Percentiles rank a stretch among this genome's conserved stretches.
Conservation (phyloP, 35 echinoderm and acorn worm genomes). For the Hemicentrotus pulcherrimus region DNA sequence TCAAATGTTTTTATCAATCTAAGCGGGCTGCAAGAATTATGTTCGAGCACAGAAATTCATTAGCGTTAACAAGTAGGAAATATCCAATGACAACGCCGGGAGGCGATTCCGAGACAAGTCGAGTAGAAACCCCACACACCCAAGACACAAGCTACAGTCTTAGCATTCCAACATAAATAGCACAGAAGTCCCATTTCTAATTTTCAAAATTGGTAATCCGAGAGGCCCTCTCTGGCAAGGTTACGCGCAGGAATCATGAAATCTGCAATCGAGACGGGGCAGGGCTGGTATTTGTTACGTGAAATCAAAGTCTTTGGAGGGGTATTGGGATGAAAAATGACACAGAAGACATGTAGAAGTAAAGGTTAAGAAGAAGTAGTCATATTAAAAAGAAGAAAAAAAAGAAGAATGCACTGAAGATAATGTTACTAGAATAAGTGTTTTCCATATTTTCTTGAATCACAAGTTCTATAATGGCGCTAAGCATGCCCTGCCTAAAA, state of each 20-base stretch:
- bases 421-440: neutral
- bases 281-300: neutral
- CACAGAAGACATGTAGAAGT: neutral
- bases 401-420: neutral
- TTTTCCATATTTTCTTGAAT: neutral
- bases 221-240: neutral
- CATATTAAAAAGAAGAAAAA: neutral
- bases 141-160: neutral
- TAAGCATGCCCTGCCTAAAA: neutral
- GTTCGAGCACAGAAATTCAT: constrained; percentile 1
- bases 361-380: neutral
- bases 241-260: neutral
- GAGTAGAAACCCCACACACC: neutral
- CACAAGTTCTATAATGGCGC: neutral
- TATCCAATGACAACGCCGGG: neutral
- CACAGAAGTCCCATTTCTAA: constrained; percentile 3
- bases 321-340: neutral
- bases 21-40: neutral
- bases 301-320: neutral
- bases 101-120: neutral
- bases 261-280: neutral
- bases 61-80: neutral
- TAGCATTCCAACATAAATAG: neutral
- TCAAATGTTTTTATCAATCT: constrained; percentile 13
- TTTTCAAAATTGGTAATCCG: constrained; percentile 13